Conservation (phyloP, 2,797 vertebrate species). For the Gadopsis marmoratus region DNA sequence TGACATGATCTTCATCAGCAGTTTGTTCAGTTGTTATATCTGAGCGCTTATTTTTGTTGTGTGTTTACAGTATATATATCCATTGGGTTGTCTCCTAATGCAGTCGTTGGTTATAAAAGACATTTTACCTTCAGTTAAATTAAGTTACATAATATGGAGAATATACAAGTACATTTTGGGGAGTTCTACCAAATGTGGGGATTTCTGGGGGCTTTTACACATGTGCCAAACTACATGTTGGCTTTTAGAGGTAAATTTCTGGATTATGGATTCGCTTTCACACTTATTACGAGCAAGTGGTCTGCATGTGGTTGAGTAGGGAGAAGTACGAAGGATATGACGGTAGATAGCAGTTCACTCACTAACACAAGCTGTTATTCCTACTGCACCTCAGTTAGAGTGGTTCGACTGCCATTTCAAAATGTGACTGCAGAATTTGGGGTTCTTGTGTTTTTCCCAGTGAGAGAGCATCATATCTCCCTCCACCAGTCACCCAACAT, state of each 20-base stretch:
- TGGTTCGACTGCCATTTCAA: neutral
- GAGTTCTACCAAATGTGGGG: neutral
- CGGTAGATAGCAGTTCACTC: neutral
- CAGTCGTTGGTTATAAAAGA: neutral
- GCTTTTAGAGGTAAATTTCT: neutral
- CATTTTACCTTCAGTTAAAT: neutral
- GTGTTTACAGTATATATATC: neutral
- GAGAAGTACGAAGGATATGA: neutral
- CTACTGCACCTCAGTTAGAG: neutral
- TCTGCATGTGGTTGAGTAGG: neutral
- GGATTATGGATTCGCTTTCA: neutral
- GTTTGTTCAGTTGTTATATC: no score
- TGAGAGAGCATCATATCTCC: neutral
- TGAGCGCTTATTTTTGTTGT: no score
- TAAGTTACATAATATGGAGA: neutral
- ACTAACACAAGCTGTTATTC: neutral
- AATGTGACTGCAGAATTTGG: neutral
- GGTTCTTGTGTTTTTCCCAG: neutral
- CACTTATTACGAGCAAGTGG: neutral
- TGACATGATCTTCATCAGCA: neutral
- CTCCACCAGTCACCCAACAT: slow-evolving; percentile 1
- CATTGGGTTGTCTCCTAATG: neutral
- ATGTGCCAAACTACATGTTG: neutral
- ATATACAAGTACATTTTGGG: neutral
- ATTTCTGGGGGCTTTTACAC: neutral